phyloP scores from a whole-genome alignment of 2,888 invertebrate genomes.

The Spilarctia lutea region DNA sequence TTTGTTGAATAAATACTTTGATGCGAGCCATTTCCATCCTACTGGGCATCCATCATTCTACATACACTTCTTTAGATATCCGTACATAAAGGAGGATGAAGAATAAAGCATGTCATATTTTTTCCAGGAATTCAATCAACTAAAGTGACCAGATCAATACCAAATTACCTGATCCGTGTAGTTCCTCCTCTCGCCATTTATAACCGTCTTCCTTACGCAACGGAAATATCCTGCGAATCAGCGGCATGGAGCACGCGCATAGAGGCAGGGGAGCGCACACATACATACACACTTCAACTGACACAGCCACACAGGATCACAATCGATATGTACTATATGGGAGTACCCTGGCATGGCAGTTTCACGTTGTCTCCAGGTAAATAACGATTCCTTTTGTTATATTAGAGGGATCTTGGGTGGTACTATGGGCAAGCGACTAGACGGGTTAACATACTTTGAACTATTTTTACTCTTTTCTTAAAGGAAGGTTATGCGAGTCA shows the following conservation, averaged over 20 bases:
- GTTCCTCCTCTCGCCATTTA: slow-evolving; percentile 91
- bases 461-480: too few relatives aligned
- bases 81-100: too few relatives aligned
- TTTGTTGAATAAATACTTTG: neutral
- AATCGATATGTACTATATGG: slow-evolving; percentile 87
- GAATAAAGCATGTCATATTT: neutral
- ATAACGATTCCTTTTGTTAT: neutral
- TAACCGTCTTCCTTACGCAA: slow-evolving; percentile 91
- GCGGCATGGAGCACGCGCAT: slow-evolving; percentile 81
- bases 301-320: slow-evolving; percentile 83
- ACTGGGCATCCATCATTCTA: too few relatives aligned
- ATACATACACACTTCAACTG: slow-evolving; percentile 89
- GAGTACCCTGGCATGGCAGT: slow-evolving; percentile 90
- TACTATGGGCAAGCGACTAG: neutral
- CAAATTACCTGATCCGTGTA: slow-evolving; percentile 91
- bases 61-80: too few relatives aligned
- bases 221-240: slow-evolving; percentile 45
- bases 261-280: slow-evolving; percentile 90
- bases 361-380: slow-evolving; percentile 88
- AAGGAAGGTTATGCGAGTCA: too few relatives aligned
- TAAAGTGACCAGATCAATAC: slow-evolving; percentile 85
- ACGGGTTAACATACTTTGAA: neutral
- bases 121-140: slow-evolving; percentile 73
- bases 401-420: too few relatives aligned
- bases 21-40: too few relatives aligned